phyloP scores from a whole-genome alignment of 2,113 vertebrate species.

The Ameiurus melas region DNA sequence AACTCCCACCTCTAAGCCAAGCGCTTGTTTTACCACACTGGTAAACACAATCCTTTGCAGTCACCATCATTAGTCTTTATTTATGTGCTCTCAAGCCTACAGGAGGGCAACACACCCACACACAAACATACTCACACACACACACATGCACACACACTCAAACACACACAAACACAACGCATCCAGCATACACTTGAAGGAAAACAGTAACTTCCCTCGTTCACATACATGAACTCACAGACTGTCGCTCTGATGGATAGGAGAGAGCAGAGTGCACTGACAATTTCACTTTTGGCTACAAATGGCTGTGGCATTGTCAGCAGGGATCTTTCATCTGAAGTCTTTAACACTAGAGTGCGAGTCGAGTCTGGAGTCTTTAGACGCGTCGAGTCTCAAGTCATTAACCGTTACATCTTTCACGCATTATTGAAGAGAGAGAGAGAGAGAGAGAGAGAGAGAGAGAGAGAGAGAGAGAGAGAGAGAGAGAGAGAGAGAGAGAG shows the following conservation, averaged over 20 bases:
- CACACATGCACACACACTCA: neutral
- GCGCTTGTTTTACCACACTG: neutral
- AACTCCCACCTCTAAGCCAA: slow-evolving; percentile 22
- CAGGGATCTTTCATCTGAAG: neutral
- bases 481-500: too few relatives aligned
- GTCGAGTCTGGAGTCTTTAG: too few relatives aligned
- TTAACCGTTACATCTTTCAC: too few relatives aligned
- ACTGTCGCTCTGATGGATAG: neutral
- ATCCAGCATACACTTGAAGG: neutral
- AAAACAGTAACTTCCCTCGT: neutral
- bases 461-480: too few relatives aligned
- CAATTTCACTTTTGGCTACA: neutral
- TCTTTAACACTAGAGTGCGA: too few relatives aligned
- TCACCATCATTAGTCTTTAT: slow-evolving; percentile 24
- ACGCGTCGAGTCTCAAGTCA: too few relatives aligned
- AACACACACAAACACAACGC: too few relatives aligned
- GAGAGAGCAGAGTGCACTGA: neutral
- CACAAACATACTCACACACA: too few relatives aligned
- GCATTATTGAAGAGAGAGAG: too few relatives aligned
- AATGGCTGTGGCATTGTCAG: neutral
- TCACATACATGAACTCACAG: neutral
- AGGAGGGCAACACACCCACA: neutral
- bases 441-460: too few relatives aligned
- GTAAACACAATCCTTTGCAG: slow-evolving; percentile 28
- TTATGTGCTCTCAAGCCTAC: slow-evolving; percentile 1